Evolutionary conservation across 1,140 invertebrate species (phyloP), one percentile per base, ranked within the genome.

Genomic region (Trichonephila clavipes): DNA sequence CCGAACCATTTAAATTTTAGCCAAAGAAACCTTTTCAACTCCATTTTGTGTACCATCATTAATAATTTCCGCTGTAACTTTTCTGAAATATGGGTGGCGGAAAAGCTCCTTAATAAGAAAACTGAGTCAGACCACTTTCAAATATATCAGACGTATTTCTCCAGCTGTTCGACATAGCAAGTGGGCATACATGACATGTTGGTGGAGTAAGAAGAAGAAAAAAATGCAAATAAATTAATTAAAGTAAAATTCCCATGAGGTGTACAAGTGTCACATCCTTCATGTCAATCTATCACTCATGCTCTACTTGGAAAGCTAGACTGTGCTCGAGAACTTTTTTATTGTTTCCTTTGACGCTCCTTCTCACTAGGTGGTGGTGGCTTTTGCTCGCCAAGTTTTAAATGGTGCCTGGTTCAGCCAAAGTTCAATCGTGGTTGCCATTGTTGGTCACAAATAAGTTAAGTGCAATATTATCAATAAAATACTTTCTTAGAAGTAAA

Each of bases 181-280:
- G 51, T 87, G n/a, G 24, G 28, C 72, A 40, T 40, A 24, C 66
- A 24, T 19, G 59, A 40, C 24, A 64, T 14, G 28, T 6, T 8
- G 64, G 51, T 6, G 28, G 3, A 58, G 10, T 8, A 64, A 28
- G 16, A 18, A 16, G 14, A 40, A 77, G 5, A 34, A 28, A 77
- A 19, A 77, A 77, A 40, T 40, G 28, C 16, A 77, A 77, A 77
- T 77, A 77, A 77, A 77, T 77, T 77, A 77, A 77, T 77, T 77
- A 77, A 77, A 77, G 18, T 34, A 77, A 77, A 77, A 77, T 40
- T 77, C 72, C 16, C 34, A 28, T 16, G 28, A 62, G 90, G 90
- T 85, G 90, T 91, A 44, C 72, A 77, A 51, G 59, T 91, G 90
- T 91, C 90, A 91, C 90, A 44, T 83, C 90, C 16, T 90, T 61